Base-by-base conservation (phyloP, 2,113 vertebrate species). In the Hippoglossus stenolepis region DNA sequence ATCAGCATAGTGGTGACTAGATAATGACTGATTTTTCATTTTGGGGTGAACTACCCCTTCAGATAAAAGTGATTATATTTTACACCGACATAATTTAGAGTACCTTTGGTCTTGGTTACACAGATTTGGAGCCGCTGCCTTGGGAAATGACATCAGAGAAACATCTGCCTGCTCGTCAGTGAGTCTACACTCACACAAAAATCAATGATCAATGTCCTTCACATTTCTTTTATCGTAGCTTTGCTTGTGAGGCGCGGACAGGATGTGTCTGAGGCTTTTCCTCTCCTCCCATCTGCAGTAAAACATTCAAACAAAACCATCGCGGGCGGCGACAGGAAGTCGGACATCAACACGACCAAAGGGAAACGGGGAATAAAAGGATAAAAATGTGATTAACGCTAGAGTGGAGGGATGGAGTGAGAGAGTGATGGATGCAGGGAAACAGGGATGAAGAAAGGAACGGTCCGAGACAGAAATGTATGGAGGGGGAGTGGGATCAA, bases 381-480 rank as follows among this genome's bases (percentile, higher is more conserved):
- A 15, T 15, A 47, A 31, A 31, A 43, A 47, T 77, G 62, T 70
- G 74, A 78, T 80, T 77, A 79, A 28, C 20, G 14, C 54, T 28
- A 12, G 15, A 71, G 57, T 65, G 38, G 66, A 82, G 53, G 68
- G 68, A 74, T 31, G 60, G 35, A 59, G 63, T 45, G 62, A 77
- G 58, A 71, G 70, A 51, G 51, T 67, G 73, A 73, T 57, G 57
- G 63, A 84, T 77, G 63, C 63, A 77, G 14, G 6, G 40, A 49
- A 73, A 20, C 24, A 38, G 47, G 45, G 54, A 65, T 57, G 53
- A 68, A 70, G 40, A 60, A 63, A 31, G 47, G 43, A 53, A 20
- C 0, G 13, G 57, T 43, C 57, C 26, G 45, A 70, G 23, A 49
- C 35, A 26, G 11, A 51, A 72, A 74, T 13, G 49, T 49, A 45